Evolutionary conservation across 2,113 vertebrate species (phyloP).

Genomic region (Elaphurus davidianus): DNA sequence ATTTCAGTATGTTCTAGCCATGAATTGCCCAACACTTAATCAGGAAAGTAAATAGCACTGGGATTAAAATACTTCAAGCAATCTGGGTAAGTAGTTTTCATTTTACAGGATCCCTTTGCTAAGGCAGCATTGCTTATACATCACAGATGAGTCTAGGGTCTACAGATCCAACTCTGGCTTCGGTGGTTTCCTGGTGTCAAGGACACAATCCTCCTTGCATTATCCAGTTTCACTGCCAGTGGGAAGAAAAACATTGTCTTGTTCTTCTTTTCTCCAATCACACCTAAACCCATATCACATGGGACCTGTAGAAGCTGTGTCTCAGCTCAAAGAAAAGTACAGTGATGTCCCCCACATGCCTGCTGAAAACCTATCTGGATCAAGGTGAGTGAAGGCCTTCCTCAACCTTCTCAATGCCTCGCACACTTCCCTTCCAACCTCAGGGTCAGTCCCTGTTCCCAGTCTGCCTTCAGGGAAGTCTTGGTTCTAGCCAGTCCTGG

Average conservation of each 20-base stretch:
- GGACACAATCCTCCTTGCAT: background rate
- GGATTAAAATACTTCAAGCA: background rate
- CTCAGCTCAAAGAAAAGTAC: background rate
- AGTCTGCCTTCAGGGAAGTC: background rate
- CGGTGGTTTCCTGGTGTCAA: rapidly evolving
- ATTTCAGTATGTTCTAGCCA: background rate
- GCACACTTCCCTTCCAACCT: background rate
- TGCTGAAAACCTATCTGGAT: background rate
- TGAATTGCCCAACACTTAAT: background rate
- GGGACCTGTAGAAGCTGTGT: background rate
- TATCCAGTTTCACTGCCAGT: background rate
- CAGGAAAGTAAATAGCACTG: background rate
- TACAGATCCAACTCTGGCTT: background rate
- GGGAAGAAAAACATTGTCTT: background rate
- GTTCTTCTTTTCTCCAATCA: background rate
- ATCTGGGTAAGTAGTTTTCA: background rate
- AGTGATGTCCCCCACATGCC: background rate
- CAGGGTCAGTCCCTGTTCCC: background rate
- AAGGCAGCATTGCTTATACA: background rate
- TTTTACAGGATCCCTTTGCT: background rate
- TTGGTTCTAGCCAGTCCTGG: background rate
- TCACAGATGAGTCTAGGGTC: background rate
- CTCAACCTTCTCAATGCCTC: background rate
- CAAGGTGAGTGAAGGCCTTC: background rate
- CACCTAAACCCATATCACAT: background rate